Evolutionary conservation across 2,888 invertebrate genomes (phyloP), one percentile per base, ranked within the genome.

Genomic region (Chrysolina haemoptera): DNA sequence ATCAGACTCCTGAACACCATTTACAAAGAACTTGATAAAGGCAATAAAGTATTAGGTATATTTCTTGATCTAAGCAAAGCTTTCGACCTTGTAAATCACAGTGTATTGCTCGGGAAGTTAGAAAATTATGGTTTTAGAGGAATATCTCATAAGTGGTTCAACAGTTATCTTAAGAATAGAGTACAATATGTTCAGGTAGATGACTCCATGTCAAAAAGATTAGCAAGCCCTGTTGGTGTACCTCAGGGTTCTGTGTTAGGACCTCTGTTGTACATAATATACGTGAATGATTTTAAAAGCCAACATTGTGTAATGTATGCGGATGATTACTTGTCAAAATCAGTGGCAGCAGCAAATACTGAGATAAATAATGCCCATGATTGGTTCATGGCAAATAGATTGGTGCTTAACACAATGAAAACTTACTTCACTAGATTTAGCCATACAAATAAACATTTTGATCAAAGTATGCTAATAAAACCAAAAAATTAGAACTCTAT

Each of bases 351-450:
- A 27, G 27, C 27, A 27, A 27, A 27, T 27, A 27, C 27, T 27
- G 27, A 27, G 5, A 27, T 27, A 27, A 27, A 27, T 27, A 55
- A 55, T 55, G 55, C 12, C 12, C 12, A 55, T 55, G 55, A 55
- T 55, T 55, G 55, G 55, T 55, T 55, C 55, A 1, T 55, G 20
- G 55, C 55, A 20, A 55, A 55, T 55, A 55, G 55, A 55, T 55
- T n/a, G 16, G 55, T 55, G 55, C 6, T 55, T n/a, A 43, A 43
- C 12, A 43, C 43, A 27, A 3, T 3, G 27, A 27, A 27, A 27
- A 27, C 27, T 27, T 27, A 27, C 27, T 27, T 27, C 27, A 5
- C 27, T 27, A 27, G 27, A 27, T 27, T 27, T 27, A 27, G 27
- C 27, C 27, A 27, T 5, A 27, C 27, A 27, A 27, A 27, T 27